These are phyloP conservation scores for Sceloporus undulatus DNA, from an alignment of 2,113 vertebrate genomes.

Conservation along the genomic window DNA sequence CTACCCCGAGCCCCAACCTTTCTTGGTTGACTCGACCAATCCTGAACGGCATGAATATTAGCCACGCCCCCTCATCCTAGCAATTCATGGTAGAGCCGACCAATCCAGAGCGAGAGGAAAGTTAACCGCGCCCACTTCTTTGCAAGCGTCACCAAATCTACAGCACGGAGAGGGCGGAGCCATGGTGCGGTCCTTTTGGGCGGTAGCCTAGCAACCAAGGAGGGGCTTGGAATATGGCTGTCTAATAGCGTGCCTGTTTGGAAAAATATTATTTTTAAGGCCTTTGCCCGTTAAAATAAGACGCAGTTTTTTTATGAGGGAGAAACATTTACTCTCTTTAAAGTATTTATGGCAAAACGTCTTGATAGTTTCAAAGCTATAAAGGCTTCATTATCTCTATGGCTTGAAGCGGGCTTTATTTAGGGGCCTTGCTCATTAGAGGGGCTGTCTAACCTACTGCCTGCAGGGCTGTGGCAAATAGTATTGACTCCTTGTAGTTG, in stretches of 20 bases:
- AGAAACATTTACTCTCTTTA: no score
- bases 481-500: no score
- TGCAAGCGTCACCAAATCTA: not conserved
- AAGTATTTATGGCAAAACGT: not conserved
- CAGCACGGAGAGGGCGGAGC: fast-evolving
- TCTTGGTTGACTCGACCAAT: no score
- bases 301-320: no score
- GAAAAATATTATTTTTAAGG: no score
- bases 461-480: not conserved
- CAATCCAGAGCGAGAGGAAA: not conserved
- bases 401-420: not conserved
- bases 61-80: not conserved
- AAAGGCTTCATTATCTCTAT: not conserved
- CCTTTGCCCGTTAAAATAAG: no score
- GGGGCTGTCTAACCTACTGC: not conserved
- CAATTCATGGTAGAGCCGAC: fast-evolving
- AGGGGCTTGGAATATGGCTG: not conserved
- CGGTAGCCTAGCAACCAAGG: not conserved
- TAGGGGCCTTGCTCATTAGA: no score
- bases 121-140: not conserved
- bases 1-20: no score
- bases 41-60: no score
- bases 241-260: not conserved
- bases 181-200: not conserved
- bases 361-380: not conserved